These are phyloP conservation scores for Martes martes DNA, from an alignment of 2,113 vertebrate species.

Conservation along the genomic window DNA sequence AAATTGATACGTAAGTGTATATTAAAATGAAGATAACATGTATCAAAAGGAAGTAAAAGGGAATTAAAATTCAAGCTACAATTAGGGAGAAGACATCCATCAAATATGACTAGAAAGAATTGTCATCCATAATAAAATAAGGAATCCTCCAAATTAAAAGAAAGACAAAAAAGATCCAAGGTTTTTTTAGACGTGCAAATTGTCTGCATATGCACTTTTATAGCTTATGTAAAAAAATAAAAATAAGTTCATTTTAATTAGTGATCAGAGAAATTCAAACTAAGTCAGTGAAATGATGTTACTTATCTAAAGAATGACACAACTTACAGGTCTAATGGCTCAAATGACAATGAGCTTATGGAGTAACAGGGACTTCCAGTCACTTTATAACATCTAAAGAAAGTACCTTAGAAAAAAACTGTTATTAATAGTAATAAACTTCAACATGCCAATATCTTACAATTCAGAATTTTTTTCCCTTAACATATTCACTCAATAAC, in stretches of 20 bases:
- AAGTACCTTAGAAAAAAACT: not conserved
- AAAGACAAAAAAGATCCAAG: not conserved
- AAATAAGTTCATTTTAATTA: not conserved
- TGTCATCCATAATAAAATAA: not conserved
- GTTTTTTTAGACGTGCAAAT: not conserved
- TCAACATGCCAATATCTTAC: not conserved
- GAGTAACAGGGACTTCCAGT: not conserved
- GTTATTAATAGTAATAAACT: not conserved
- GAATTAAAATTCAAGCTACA: not conserved
- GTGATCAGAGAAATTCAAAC: not conserved
- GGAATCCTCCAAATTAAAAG: not conserved
- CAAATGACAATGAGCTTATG: not conserved
- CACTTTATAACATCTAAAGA: not conserved
- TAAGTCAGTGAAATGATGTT: not conserved
- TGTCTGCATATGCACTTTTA: not conserved
- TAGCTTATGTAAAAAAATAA: not conserved
- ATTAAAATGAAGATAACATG: not conserved
- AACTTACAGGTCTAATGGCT: not conserved
- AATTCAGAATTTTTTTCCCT: not conserved
- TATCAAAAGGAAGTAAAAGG: not conserved
- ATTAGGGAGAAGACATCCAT: not conserved
- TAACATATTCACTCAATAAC: not conserved
- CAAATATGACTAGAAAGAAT: not conserved
- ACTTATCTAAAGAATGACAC: not conserved
- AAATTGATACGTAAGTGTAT: not conserved